A percentile compares a stretch with the other conserved stretches of the same genome.
These are phyloP conservation scores for Synchiropus splendidus DNA, from an alignment of 2,113 vertebrate species.

Conservation along the genomic window DNA sequence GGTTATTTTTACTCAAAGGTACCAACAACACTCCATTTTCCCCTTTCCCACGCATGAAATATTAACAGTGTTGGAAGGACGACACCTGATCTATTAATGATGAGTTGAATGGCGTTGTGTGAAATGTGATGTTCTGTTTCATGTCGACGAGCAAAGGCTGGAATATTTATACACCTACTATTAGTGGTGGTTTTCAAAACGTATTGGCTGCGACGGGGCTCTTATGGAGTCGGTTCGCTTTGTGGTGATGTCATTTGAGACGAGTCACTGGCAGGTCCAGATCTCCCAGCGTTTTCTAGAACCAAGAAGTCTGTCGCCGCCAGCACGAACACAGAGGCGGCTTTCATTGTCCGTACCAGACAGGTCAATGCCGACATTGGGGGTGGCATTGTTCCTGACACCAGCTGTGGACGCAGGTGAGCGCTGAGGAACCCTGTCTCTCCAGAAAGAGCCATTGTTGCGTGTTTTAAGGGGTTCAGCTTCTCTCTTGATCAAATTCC, in stretches of 20 bases:
- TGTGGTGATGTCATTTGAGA: not conserved
- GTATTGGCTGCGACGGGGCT: slow-evolving; percentile 9
- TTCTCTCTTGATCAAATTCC: no score
- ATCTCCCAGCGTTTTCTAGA: no score
- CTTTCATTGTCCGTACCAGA: no score
- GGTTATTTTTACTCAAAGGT: slow-evolving; percentile 46
- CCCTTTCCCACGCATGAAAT: slow-evolving; percentile 32
- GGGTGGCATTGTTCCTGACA: no score
- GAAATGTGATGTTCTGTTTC: slow-evolving; percentile 55
- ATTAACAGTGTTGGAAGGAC: slow-evolving; percentile 53
- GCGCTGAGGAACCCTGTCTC: no score
- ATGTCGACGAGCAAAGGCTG: slow-evolving; percentile 23
- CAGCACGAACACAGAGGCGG: no score
- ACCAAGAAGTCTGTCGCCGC: no score
- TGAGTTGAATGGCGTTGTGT: slow-evolving; percentile 34
- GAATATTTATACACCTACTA: slow-evolving; percentile 45
- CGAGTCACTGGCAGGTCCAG: no score
- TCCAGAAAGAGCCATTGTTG: no score
- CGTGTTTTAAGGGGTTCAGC: no score
- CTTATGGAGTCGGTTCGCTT: slow-evolving; percentile 2
- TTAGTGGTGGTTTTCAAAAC: slow-evolving; percentile 18
- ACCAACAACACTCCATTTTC: slow-evolving; percentile 34
- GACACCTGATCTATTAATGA: slow-evolving; percentile 57
- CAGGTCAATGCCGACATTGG: no score
- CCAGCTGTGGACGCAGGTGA: no score